Percentiles rank a stretch among this genome's conserved stretches.
Conservation (phyloP, 2,888 invertebrate species). For the Peribatodes rhomboidaria region DNA sequence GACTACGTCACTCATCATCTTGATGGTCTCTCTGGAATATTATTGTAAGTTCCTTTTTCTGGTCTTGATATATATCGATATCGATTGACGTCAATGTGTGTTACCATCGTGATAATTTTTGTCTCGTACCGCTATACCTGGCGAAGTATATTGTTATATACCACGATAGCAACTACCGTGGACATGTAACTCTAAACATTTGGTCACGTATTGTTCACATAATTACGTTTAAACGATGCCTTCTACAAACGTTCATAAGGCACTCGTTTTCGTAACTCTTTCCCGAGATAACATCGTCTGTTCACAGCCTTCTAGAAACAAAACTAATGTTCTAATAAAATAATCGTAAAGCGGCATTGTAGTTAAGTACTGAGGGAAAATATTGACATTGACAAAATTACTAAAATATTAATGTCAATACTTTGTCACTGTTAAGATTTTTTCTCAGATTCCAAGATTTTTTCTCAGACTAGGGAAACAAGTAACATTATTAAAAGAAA, state of each 20-base stretch:
- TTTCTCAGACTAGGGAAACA: too few species aligned
- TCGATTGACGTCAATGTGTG: too few species aligned
- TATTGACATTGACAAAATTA: conserved; percentile 49
- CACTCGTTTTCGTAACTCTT: conserved; percentile 54
- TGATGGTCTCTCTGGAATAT: too few species aligned
- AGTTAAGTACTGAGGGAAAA: conserved; percentile 37
- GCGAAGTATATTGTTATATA: too few species aligned
- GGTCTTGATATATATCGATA: too few species aligned
- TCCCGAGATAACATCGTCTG: conserved; percentile 60
- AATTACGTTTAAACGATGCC: conserved; percentile 19
- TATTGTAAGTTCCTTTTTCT: too few species aligned
- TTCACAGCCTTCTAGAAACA: conserved; percentile 54
- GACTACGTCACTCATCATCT: too few species aligned
- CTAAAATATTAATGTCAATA: conserved; percentile 2
- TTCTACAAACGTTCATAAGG: conserved; percentile 25
- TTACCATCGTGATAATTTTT: too few species aligned
- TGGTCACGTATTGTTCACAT: conserved; percentile 29
- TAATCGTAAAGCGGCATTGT: conserved; percentile 35
- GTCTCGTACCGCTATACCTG: too few species aligned
- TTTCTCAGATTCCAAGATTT: too few species aligned
- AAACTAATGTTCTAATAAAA: conserved; percentile 29
- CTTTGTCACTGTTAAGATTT: too few species aligned
- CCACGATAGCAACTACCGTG: neutral
- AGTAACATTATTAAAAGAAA: too few species aligned
- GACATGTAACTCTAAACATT: conserved; percentile 18